phyloP scores from a whole-genome alignment of 1,140 invertebrate species.

The Neodiprion fabricii region DNA sequence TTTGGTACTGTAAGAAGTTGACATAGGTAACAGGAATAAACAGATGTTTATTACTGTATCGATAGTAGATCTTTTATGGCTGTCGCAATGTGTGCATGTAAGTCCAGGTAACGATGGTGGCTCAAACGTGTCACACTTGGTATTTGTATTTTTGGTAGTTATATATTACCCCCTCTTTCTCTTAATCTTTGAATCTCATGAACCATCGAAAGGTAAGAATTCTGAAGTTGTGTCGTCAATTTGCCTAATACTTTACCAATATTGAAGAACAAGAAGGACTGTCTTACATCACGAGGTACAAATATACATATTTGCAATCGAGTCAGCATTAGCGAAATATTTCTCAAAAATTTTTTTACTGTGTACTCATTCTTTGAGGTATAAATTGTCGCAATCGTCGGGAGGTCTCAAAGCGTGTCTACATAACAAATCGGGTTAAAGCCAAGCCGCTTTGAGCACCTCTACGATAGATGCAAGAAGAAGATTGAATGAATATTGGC shows the following conservation, averaged over 20 bases:
- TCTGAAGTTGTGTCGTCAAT: background rate
- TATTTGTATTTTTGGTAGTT: background rate
- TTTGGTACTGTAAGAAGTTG: background rate
- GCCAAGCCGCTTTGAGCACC: background rate
- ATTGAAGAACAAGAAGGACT: too few species aligned
- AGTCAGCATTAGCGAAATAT: background rate
- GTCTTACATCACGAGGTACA: too few species aligned
- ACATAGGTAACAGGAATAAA: background rate
- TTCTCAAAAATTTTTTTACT: too few species aligned
- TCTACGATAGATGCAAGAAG: background rate
- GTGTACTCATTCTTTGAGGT: too few species aligned
- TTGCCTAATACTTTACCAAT: too few species aligned
- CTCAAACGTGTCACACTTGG: constrained; percentile 38
- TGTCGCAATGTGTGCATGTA: constrained; percentile 41
- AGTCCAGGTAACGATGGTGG: constrained; percentile 23
- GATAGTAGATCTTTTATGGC: constrained; percentile 35
- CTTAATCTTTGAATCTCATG: background rate
- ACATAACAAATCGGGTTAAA: background rate
- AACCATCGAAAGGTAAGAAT: background rate
- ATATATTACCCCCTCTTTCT: background rate
- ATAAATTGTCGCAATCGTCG: background rate
- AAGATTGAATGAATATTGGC: background rate
- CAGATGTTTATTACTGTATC: background rate
- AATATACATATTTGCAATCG: background rate
- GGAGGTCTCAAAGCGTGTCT: background rate